These are phyloP conservation scores for Eilema sororculum DNA, from an alignment of 2,888 invertebrate genomes.

Conservation along the genomic window DNA sequence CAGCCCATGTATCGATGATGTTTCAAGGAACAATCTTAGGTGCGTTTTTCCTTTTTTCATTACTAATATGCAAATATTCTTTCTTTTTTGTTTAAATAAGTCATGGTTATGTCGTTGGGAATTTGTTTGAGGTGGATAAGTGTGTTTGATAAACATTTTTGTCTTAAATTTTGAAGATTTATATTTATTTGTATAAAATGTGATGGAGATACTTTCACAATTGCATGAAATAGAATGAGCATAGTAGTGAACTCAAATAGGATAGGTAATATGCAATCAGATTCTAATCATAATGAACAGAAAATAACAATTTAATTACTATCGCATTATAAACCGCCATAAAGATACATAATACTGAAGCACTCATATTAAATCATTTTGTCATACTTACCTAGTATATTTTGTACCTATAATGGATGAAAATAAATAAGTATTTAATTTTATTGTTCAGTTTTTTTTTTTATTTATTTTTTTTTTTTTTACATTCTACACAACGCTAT, in stretches of 20 bases:
- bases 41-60: slow-evolving; percentile 62
- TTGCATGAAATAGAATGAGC: not conserved
- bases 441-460: too few species aligned
- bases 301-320: not conserved
- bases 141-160: not conserved
- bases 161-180: not conserved
- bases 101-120: not conserved
- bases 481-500: too few species aligned
- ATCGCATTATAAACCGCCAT: slow-evolving; percentile 2
- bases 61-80: slow-evolving; percentile 32
- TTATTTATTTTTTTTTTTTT: too few species aligned
- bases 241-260: not conserved
- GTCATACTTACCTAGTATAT: too few species aligned
- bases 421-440: too few species aligned
- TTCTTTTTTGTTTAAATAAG: slow-evolving; percentile 4
- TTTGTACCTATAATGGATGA: too few species aligned
- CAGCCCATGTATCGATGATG: slow-evolving; percentile 85
- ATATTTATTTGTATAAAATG: not conserved
- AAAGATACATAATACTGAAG: not conserved
- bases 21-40: slow-evolving; percentile 75
- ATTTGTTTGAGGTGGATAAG: not conserved
- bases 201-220: not conserved
- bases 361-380: not conserved
- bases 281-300: not conserved
- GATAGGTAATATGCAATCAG: not conserved